phyloP scores from a whole-genome alignment of 2,888 invertebrate species.

The Ornithoptera alexandrae region DNA sequence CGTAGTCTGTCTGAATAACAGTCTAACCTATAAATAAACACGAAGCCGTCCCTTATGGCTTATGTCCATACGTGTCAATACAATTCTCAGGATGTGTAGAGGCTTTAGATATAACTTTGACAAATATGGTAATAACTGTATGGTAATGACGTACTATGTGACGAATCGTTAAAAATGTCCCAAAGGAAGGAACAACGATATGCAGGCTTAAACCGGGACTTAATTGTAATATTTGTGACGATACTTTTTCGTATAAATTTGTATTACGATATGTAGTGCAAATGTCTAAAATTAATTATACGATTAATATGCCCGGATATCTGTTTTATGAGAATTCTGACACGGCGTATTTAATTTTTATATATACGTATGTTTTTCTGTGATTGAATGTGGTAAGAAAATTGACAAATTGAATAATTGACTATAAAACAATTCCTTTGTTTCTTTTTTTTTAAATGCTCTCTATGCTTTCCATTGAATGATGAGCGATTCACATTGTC shows the following conservation, averaged over 20 bases:
- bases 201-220: background rate
- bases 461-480: background rate
- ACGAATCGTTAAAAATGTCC: conserved; percentile 13
- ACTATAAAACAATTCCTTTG: background rate
- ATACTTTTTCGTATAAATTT: conserved; percentile 10
- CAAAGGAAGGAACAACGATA: background rate
- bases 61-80: conserved; percentile 21
- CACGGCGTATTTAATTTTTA: background rate
- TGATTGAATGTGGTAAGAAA: too few relatives aligned
- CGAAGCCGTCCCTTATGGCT: conserved; percentile 6
- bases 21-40: conserved; percentile 5
- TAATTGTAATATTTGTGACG: conserved; percentile 5
- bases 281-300: background rate
- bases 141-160: conserved; percentile 20
- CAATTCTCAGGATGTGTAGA: conserved; percentile 14
- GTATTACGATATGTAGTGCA: background rate
- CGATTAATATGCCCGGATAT: background rate
- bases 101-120: conserved; percentile 5
- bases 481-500: background rate
- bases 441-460: background rate
- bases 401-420: background rate
- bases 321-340: background rate
- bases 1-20: conserved; percentile 14
- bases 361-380: background rate
- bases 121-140: conserved; percentile 9